Conservation (phyloP, 2,113 vertebrate genomes). For the Uria aalge region DNA sequence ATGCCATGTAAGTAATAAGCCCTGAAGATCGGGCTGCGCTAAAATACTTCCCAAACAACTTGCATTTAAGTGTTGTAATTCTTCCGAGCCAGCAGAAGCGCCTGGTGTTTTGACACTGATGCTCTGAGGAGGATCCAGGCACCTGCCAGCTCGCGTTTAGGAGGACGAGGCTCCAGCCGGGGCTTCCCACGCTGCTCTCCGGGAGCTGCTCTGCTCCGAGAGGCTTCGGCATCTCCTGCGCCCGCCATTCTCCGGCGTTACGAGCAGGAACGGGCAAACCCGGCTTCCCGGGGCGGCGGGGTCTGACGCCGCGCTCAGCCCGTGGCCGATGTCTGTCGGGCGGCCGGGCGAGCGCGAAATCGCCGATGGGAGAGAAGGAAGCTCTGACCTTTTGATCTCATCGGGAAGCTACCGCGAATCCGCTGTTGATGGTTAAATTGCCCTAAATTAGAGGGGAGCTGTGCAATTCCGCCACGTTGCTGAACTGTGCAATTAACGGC, state of each 20-base stretch:
- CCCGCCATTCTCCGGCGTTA: accelerated
- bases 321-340: neutral
- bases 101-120: neutral
- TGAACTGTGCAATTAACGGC: neutral
- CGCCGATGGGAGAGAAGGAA: neutral
- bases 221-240: accelerated
- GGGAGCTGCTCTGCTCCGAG: neutral
- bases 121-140: neutral
- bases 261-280: neutral
- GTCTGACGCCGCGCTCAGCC: neutral
- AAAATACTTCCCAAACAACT: neutral
- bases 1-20: accelerated
- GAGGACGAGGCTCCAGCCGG: neutral
- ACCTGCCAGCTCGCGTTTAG: neutral
- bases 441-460: slow-evolving; percentile 58
- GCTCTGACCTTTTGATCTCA: neutral
- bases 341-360: neutral
- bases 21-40: neutral
- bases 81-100: neutral
- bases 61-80: neutral
- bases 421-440: slow-evolving; percentile 45
- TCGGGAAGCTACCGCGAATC: slow-evolving; percentile 9
- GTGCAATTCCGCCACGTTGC: neutral
- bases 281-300: neutral
- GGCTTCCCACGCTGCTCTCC: neutral